Conservation (phyloP, 2,113 vertebrate species). For the Eptesicus fuscus region DNA sequence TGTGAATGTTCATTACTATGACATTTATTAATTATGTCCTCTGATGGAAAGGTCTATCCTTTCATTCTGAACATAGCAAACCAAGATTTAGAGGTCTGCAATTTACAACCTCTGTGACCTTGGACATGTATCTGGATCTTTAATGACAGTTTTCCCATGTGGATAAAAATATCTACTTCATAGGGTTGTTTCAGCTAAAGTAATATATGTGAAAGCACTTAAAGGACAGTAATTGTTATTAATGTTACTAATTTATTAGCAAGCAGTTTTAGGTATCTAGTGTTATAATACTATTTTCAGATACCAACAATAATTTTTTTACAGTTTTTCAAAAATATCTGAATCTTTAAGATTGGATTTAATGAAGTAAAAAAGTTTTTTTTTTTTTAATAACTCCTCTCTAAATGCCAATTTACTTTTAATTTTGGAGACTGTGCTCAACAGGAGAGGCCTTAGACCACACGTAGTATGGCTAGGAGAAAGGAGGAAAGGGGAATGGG, state of each 20-base stretch:
- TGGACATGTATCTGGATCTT: background rate
- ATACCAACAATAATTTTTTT: background rate
- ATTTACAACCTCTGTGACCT: background rate
- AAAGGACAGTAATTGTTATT: background rate
- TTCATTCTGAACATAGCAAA: background rate
- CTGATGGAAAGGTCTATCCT: background rate
- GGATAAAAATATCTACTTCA: background rate
- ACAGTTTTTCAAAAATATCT: constrained; percentile 23
- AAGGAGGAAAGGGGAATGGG: background rate
- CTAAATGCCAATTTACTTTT: background rate
- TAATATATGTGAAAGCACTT: background rate
- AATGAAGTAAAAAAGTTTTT: background rate
- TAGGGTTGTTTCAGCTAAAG: background rate
- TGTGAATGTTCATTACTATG: background rate
- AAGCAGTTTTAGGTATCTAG: background rate
- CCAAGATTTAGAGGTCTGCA: background rate
- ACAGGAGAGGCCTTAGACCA: background rate
- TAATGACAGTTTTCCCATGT: background rate
- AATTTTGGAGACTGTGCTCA: background rate
- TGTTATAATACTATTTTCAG: background rate
- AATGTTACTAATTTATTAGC: background rate
- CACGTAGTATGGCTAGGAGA: background rate
- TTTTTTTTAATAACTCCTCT: background rate
- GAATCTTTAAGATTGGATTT: background rate
- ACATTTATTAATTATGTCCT: background rate